Conservation (phyloP, 2,797 vertebrate species). For the Tenualosa thibaudeaui region DNA sequence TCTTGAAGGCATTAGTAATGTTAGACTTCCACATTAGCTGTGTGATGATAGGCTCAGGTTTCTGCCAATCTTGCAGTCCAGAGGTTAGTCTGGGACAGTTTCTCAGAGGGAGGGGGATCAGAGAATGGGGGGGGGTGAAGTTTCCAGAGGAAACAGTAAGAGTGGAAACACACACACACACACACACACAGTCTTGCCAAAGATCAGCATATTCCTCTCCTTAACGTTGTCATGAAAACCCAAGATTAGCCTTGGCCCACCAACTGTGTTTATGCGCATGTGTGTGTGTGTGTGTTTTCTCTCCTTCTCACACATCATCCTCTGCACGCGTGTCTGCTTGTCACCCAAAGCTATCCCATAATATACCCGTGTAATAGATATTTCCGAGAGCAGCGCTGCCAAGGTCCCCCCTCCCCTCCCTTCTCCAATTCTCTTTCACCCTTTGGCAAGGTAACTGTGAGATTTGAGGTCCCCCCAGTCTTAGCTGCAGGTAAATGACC, state of each 20-base stretch:
- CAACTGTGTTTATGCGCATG: neutral
- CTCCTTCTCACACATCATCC: neutral
- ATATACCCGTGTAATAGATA: neutral
- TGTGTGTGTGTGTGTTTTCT: neutral
- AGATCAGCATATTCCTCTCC: slow-evolving; percentile 10
- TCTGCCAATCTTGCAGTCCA: neutral
- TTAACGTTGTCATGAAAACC: neutral
- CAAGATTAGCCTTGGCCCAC: neutral
- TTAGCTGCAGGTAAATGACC: too few relatives aligned
- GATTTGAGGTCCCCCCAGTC: too few relatives aligned
- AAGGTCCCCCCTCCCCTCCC: neutral
- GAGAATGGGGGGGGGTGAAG: neutral
- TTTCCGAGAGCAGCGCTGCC: neutral
- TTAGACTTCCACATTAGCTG: neutral
- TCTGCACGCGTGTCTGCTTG: neutral
- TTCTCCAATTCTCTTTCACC: neutral
- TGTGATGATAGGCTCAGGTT: neutral
- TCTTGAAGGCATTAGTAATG: neutral
- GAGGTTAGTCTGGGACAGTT: neutral
- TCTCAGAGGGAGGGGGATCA: neutral
- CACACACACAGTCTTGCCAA: neutral
- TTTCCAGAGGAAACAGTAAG: slow-evolving; percentile 7
- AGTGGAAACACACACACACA: slow-evolving; percentile 14
- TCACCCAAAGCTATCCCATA: neutral
- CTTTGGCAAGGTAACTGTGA: too few relatives aligned